Percentiles rank a stretch among this genome's conserved stretches.
Conservation (phyloP, 2,888 invertebrate species). For the Nymphalis urticae region DNA sequence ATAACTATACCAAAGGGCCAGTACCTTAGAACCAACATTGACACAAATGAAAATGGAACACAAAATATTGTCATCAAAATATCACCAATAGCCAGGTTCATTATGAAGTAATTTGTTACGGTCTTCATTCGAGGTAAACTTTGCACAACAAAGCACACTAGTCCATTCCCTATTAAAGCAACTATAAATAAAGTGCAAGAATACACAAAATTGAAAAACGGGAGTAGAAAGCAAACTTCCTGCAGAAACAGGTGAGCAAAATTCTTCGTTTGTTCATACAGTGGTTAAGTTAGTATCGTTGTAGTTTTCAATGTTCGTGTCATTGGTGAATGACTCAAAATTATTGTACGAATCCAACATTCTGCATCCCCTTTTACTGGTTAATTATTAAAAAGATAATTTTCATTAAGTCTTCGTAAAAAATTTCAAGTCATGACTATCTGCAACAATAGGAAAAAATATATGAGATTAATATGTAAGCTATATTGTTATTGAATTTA, state of each 20-base stretch:
- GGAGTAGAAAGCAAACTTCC: conserved; percentile 62
- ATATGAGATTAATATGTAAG: background rate
- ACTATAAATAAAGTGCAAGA: conserved; percentile 85
- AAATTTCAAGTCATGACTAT: conserved; percentile 11
- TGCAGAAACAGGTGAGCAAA: conserved; percentile 50
- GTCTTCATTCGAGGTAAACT: conserved; percentile 93
- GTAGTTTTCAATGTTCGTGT: conserved; percentile 39
- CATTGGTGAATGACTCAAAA: conserved; percentile 44
- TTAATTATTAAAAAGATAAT: background rate
- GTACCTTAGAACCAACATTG: conserved; percentile 88
- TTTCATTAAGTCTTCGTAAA: conserved; percentile 2
- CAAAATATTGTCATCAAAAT: conserved; percentile 94
- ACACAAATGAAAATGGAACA: conserved; percentile 93
- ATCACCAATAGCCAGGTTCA: conserved; percentile 93
- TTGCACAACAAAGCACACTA: conserved; percentile 93
- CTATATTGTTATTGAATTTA: too few relatives aligned
- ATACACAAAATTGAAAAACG: conserved; percentile 85
- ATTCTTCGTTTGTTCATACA: conserved; percentile 53
- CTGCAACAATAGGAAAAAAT: conserved; percentile 33
- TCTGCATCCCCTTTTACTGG: conserved; percentile 45
- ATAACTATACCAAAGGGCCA: conserved; percentile 94
- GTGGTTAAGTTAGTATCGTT: conserved; percentile 42
- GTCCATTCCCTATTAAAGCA: conserved; percentile 87
- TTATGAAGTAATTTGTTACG: conserved; percentile 95
- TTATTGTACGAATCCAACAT: conserved; percentile 56